Evolutionary conservation across 2,797 vertebrate species (phyloP).

Genomic region (Paedocypris micromegethes): DNA sequence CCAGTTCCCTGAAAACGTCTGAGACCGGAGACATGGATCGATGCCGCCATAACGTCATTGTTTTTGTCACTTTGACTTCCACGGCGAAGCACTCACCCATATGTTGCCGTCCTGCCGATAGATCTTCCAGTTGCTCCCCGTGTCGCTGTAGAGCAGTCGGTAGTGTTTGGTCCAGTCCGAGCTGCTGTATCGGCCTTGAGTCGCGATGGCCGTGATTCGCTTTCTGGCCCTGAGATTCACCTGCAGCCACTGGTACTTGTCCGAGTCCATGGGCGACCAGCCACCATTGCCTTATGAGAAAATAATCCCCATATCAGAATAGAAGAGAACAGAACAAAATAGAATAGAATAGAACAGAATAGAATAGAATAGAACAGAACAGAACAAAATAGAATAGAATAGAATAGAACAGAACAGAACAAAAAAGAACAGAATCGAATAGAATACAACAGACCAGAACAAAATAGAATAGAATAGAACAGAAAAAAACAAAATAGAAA

Average conservation of each 20-base stretch:
- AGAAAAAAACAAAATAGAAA: no score
- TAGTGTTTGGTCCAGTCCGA: conserved; percentile 92
- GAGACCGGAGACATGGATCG: conserved; percentile 3
- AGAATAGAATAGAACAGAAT: no score
- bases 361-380: no score
- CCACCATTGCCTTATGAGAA: conserved; percentile 79
- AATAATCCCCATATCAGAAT: conserved; percentile 1
- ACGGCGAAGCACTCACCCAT: conserved; percentile 77
- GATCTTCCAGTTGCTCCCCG: conserved; percentile 88
- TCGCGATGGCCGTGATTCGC: conserved; percentile 82
- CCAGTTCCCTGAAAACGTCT: conserved; percentile 89
- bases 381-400: no score
- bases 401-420: no score
- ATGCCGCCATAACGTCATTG: no score
- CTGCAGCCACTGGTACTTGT: conserved; percentile 90
- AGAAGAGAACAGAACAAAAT: no score
- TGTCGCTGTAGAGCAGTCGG: conserved; percentile 87
- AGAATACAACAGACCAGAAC: no score
- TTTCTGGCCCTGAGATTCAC: conserved; percentile 86
- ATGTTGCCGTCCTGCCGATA: conserved; percentile 91
- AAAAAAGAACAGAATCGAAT: no score
- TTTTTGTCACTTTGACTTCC: no score
- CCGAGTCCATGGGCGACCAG: conserved; percentile 85
- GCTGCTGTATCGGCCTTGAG: conserved; percentile 91
- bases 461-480: no score